A percentile compares a stretch with the other conserved stretches of the same genome.
Conservation (phyloP, 2,888 invertebrate species). For the Netelia fuscicornis region DNA sequence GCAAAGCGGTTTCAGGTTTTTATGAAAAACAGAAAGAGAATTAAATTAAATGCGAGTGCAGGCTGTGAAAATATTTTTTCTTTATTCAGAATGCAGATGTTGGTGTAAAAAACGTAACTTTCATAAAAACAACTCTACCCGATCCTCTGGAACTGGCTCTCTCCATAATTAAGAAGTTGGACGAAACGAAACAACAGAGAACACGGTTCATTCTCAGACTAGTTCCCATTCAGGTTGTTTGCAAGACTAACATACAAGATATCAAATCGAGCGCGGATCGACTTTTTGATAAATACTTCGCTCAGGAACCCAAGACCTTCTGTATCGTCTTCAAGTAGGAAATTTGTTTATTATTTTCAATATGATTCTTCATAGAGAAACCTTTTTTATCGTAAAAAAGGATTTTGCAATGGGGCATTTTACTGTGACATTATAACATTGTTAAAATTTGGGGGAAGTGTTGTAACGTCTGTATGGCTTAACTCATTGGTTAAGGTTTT, state of each 20-base stretch:
- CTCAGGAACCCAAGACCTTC: constrained; percentile 90
- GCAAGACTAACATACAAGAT: constrained; percentile 92
- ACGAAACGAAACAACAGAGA: constrained; percentile 89
- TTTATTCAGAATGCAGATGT: constrained; percentile 90
- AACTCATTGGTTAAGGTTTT: too few relatives aligned
- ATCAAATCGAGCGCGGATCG: constrained; percentile 89
- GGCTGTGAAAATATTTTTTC: constrained; percentile 35
- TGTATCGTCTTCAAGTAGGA: constrained; percentile 90
- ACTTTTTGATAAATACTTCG: constrained; percentile 91
- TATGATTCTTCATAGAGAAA: not conserved
- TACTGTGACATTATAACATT: too few relatives aligned
- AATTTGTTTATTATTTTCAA: constrained; percentile 33
- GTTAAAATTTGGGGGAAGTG: too few relatives aligned
- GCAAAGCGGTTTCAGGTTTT: constrained; percentile 78
- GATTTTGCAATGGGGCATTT: too few relatives aligned
- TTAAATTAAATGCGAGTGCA: constrained; percentile 15
- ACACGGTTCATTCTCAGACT: constrained; percentile 92
- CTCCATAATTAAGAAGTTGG: constrained; percentile 90
- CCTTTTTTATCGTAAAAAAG: not conserved
- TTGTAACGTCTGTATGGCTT: too few relatives aligned
- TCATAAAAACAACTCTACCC: constrained; percentile 92
- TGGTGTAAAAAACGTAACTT: constrained; percentile 93
- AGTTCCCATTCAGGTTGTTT: constrained; percentile 91
- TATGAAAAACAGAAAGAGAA: not conserved
- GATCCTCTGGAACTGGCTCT: constrained; percentile 91